Evolutionary conservation across 2,797 vertebrate genomes (phyloP), one percentile per base, ranked within the genome.

Genomic region (Microchirus variegatus): DNA sequence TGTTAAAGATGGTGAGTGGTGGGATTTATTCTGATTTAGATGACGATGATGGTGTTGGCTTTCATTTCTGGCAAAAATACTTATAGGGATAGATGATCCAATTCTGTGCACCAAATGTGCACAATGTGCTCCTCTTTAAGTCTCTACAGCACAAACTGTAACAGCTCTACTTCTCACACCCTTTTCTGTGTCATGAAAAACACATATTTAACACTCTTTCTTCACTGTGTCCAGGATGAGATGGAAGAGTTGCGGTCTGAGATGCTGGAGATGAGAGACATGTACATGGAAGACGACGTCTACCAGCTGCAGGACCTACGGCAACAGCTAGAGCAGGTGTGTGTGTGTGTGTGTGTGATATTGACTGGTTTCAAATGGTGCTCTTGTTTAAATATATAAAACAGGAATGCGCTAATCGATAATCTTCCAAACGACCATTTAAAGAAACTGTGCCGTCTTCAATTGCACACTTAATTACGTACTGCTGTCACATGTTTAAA

Each of bases 211-310:
- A 5, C 15, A 26, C 11, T 10, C 5, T 52, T 7, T 64, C 36
- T 44, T 59, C 12, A 3, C 45, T 59, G 14, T 59, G 6, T 9
- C 0, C 85, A 99, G 97, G 97, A 99, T 53, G 97, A 99, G 90
- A 96, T 99, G 11, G 97, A 99, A 88, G 97, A 99, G 92, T 89
- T 98, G 68, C 92, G 97, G 0, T 96, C 96, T 0, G 98, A 99
- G 90, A 99, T 99, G 98, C 92, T 99, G 91, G 97, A 99, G 92
- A 98, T 99, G 97, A 91, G 97, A 57, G 97, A 99, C 4, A 96
- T 98, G 87, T 99, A 98, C 87, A 94, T 99, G 95, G 97, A 99
- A 81, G 97, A 99, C 45, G 97, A 99, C 0, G 96, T 99, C 36
- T 98, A 99, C 87, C 97, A 99, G 88, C 87, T 99, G 56, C 97